Base-by-base conservation (phyloP, 2,113 vertebrate genomes). In the Albula goreensis region DNA sequence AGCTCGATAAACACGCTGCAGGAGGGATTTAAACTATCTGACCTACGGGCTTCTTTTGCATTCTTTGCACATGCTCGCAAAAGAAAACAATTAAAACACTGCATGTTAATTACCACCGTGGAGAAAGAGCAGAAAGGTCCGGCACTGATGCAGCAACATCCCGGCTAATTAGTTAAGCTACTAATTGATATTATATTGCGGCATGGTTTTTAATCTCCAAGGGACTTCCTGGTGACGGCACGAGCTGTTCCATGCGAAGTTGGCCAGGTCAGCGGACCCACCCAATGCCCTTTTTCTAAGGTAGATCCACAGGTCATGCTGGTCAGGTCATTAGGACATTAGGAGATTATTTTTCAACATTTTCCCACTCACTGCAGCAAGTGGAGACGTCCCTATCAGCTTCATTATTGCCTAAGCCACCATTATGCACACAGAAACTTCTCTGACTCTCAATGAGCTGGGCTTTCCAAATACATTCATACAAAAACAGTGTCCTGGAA, bases 1-100 rank as follows among this genome's bases (percentile, higher is more conserved):
- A 89, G 88, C 79, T 91, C 89, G 49, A 90, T 90, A 92, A 93
- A 91, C 88, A 87, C 22, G 63, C 88, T 85, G 90, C 90, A 85
- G 66, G 85, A 81, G 84, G 89, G 89, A 85, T 90, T 91, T 89
- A 85, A 88, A 87, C 56, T 53, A 86, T 50, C 86, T 91, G 87
- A 90, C 90, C 86, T 51, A 12, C 53, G 85, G 78, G 87, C 86
- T 83, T 11, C 83, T 86, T 81, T 85, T 85, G 57, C 83, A 53
- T 88, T 87, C 78, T 89, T 70, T 22, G 63, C 17, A 19, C 88
- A 86, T 87, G 63, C 80, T 82, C 77, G 86, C 49, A 41, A 83
- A 88, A 50, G 19, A 2, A 52, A 50, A 51, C 17, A 56, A 87
- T 4, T 50, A 83, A 86, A 22, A 6, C 9, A 86, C 89, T 85